Evolutionary conservation across 2,888 invertebrate species (phyloP).

Genomic region (Ornithoptera priamus): DNA sequence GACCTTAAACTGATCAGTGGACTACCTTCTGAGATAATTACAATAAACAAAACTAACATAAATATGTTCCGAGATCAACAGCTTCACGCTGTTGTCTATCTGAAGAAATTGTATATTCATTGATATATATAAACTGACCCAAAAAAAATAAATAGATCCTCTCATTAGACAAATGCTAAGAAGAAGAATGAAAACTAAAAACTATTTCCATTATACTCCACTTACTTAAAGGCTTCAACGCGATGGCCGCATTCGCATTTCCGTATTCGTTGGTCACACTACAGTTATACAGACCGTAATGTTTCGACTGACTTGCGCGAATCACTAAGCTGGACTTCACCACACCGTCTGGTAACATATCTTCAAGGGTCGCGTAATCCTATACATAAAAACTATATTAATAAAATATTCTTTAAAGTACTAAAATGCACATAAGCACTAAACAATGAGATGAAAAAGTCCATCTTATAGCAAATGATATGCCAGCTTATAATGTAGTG

Average conservation of each 20-base stretch:
- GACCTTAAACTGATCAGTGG: too few species aligned
- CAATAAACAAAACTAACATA: too few species aligned
- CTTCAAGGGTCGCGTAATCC: conserved; percentile 86
- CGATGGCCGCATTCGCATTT: conserved; percentile 89
- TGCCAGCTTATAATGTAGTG: not conserved
- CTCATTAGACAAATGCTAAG: too few species aligned
- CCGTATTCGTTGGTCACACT: conserved; percentile 95
- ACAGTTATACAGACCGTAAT: conserved; percentile 96
- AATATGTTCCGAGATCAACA: too few species aligned
- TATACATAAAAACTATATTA: conserved; percentile 45
- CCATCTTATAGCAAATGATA: not conserved
- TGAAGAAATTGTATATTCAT: too few species aligned
- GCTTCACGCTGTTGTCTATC: too few species aligned
- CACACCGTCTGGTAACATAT: conserved; percentile 84
- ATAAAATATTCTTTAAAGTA: not conserved
- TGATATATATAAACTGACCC: too few species aligned
- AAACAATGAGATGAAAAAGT: not conserved
- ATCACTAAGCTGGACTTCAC: conserved; percentile 92
- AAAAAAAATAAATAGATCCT: too few species aligned
- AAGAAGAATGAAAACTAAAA: too few species aligned
- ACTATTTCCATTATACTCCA: conserved; percentile 36
- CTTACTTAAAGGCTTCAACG: conserved; percentile 93
- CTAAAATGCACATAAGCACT: not conserved
- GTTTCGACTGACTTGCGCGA: conserved; percentile 88
- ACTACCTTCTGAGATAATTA: too few species aligned